phyloP scores from a whole-genome alignment of 2,888 invertebrate species.

The Lamellibrachia columna region DNA sequence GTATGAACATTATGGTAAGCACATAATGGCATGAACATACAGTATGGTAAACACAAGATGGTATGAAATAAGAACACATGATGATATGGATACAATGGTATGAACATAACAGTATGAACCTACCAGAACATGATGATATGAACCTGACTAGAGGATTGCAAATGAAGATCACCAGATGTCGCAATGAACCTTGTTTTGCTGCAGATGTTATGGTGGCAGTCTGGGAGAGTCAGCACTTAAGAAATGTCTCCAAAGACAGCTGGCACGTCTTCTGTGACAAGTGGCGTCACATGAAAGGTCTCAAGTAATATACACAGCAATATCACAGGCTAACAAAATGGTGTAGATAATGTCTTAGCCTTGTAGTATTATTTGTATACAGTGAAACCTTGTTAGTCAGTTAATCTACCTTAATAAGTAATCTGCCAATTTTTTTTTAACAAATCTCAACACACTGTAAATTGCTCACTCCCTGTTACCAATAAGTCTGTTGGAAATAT shows the following conservation, averaged over 20 bases:
- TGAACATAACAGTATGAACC: not conserved
- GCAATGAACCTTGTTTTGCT: not conserved
- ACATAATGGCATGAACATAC: not conserved
- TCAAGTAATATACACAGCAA: not conserved
- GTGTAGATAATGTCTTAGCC: no score
- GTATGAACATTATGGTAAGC: not conserved
- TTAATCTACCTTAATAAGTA: no score
- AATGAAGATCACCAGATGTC: not conserved
- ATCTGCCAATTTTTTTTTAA: no score
- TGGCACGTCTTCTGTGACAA: constrained; percentile 16
- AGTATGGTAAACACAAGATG: not conserved
- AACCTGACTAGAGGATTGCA: not conserved
- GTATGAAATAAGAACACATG: not conserved
- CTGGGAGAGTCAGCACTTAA: not conserved
- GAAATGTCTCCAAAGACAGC: not conserved
- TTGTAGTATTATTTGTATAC: no score
- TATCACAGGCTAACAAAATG: no score
- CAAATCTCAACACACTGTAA: no score
- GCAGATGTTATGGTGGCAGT: not conserved
- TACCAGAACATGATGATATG: not conserved
- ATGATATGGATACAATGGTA: not conserved
- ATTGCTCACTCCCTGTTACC: no score
- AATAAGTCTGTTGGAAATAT: no score
- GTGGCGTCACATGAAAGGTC: not conserved
- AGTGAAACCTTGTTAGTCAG: no score